These are phyloP conservation scores for Acrossocheilus fasciatus DNA, from an alignment of 2,797 vertebrate species.

Conservation along the genomic window DNA sequence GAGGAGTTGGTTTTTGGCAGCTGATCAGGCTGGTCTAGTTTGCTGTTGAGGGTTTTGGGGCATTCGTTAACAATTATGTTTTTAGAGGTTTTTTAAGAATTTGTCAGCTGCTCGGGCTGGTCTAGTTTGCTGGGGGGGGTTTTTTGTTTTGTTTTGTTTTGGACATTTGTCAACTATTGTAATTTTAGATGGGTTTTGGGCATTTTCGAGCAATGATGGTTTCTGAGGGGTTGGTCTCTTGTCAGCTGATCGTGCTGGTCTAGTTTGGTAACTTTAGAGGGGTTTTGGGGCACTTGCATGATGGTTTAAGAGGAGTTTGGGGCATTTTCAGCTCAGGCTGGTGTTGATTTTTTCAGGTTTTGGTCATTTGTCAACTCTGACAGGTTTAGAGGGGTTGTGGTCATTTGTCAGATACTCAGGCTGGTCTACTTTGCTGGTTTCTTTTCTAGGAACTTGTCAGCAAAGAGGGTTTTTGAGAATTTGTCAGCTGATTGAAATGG, in stretches of 20 bases:
- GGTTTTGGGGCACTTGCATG: background rate
- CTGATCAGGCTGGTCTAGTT: background rate
- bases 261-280: background rate
- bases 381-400: conserved; percentile 9
- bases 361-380: background rate
- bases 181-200: background rate
- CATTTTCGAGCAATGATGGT: background rate
- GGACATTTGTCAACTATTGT: background rate
- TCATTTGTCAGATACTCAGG: background rate
- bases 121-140: too few species aligned
- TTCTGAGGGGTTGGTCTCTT: background rate
- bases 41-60: background rate
- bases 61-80: too few species aligned
- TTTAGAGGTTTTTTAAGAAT: too few species aligned
- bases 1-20: background rate
- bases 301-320: background rate
- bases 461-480: background rate
- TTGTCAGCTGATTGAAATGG: background rate
- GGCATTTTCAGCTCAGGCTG: background rate
- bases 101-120: too few species aligned
- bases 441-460: background rate
- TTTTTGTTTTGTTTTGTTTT: too few species aligned
- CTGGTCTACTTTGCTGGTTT: background rate
- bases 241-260: background rate
- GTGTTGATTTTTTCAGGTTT: background rate